phyloP scores from a whole-genome alignment of 2,888 invertebrate genomes.

The Drosophila nigricruria region DNA sequence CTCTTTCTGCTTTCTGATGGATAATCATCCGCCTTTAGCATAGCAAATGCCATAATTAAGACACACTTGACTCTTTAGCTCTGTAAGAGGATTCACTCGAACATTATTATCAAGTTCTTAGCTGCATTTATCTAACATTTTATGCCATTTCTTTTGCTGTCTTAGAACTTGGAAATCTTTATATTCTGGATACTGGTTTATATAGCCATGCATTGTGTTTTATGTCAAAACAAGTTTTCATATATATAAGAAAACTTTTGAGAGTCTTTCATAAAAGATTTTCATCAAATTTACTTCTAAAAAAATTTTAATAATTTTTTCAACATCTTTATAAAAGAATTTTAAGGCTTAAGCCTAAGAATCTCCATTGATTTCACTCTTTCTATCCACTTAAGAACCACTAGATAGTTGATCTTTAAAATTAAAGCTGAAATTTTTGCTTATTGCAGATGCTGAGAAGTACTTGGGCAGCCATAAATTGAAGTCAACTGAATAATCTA shows the following conservation, averaged over 20 bases:
- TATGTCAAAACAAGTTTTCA: no score
- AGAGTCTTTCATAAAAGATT: neutral
- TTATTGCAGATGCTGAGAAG: conserved; percentile 23
- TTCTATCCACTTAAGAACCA: neutral
- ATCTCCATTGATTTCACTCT: neutral
- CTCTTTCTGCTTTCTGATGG: neutral
- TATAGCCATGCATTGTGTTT: no score
- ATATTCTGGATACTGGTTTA: neutral
- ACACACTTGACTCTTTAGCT: conserved; percentile 13
- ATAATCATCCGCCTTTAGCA: conserved; percentile 22
- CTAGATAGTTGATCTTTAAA: neutral
- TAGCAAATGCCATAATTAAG: conserved; percentile 15
- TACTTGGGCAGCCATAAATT: conserved; percentile 36
- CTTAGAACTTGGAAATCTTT: no score
- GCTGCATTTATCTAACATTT: conserved; percentile 9
- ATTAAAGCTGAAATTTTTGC: neutral
- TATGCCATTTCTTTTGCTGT: neutral
- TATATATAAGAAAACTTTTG: neutral
- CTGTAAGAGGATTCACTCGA: conserved; percentile 22
- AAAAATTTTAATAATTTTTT: no score
- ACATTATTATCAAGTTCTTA: conserved; percentile 14
- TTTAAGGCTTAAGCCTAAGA: neutral
- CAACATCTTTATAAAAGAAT: no score
- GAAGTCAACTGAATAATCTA: conserved; percentile 26
- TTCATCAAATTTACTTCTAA: neutral